Evolutionary conservation across 2,888 invertebrate species (phyloP).

Genomic region (Cephus spinipes): DNA sequence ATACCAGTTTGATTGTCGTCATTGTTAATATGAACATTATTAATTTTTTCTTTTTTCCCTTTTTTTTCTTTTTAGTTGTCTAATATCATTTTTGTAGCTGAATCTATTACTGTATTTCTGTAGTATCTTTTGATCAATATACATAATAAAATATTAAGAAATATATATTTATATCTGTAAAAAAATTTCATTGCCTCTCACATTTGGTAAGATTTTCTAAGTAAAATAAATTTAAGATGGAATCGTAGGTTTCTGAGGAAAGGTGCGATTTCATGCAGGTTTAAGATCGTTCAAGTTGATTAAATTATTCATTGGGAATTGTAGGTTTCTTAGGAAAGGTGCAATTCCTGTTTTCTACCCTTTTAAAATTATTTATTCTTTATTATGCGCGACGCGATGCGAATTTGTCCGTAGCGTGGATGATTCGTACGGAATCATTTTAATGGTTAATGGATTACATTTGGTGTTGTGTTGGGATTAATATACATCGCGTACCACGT

Average conservation of each 20-base stretch:
- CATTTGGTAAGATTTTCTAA: neutral
- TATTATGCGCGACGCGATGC: neutral
- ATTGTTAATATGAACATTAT: neutral
- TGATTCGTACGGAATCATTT: neutral
- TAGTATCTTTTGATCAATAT: neutral
- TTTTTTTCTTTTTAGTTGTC: neutral
- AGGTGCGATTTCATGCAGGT: conserved; percentile 11
- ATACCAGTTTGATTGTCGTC: neutral
- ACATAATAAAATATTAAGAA: neutral
- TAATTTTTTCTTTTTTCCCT: neutral
- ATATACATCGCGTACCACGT: neutral
- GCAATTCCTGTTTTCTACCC: neutral
- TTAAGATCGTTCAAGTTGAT: neutral
- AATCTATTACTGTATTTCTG: neutral
- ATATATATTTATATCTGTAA: neutral
- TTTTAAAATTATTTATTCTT: neutral
- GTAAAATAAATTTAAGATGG: neutral
- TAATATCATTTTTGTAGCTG: neutral
- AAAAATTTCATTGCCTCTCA: neutral
- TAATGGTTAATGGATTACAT: conserved; percentile 7
- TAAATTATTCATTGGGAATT: neutral
- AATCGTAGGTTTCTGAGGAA: conserved; percentile 10
- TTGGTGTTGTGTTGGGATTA: conserved; percentile 6
- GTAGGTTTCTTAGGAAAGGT: conserved; percentile 11
- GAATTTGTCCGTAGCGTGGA: neutral